A percentile compares a stretch with the other conserved stretches of the same genome.
Conservation (phyloP, 2,113 vertebrate species). For the Propithecus coquereli region DNA sequence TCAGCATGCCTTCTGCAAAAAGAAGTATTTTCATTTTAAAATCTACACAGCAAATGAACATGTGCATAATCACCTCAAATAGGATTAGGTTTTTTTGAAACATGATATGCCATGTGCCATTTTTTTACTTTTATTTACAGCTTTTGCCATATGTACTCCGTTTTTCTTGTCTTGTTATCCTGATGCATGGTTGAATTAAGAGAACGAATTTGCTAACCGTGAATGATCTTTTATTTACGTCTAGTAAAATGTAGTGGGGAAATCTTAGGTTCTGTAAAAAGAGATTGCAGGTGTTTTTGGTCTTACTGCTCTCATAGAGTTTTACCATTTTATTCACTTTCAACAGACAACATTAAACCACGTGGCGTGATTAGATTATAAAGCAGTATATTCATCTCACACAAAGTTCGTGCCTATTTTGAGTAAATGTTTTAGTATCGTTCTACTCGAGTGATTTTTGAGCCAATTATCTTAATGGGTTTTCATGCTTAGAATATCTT, state of each 20-base stretch:
- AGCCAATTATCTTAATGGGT: background rate
- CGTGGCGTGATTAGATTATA: accelerated
- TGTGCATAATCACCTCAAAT: background rate
- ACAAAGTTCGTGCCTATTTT: no score
- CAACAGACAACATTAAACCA: background rate
- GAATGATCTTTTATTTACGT: background rate
- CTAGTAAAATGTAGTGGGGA: background rate
- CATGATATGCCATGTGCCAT: no score
- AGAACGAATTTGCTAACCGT: background rate
- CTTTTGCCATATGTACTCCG: accelerated
- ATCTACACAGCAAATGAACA: background rate
- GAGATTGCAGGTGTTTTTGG: background rate
- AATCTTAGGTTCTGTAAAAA: background rate
- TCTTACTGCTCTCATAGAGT: background rate
- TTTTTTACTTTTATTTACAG: background rate
- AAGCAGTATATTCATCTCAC: background rate
- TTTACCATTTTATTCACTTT: background rate
- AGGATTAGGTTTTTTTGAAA: background rate
- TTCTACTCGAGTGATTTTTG: background rate
- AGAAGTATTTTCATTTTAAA: background rate
- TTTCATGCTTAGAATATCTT: background rate
- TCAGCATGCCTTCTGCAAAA: background rate
- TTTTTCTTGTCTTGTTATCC: background rate
- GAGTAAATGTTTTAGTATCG: no score
- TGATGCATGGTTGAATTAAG: background rate